Evolutionary conservation across 2,113 vertebrate species (phyloP).

Genomic region (Plecotus auritus): DNA sequence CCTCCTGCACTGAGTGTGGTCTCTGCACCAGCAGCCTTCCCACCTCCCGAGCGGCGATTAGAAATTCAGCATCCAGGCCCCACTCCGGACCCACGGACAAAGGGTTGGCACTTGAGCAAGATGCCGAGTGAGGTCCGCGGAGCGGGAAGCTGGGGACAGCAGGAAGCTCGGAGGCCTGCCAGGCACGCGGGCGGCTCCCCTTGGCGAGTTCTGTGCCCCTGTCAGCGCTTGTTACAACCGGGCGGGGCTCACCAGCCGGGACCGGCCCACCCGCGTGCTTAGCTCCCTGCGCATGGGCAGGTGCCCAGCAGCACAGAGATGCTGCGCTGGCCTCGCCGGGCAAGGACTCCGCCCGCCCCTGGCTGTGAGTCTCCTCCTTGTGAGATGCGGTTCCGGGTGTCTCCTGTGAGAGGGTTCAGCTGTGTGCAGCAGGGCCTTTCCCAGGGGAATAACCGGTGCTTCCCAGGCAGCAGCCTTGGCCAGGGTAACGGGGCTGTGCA

Average conservation of each 20-base stretch:
- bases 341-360: too few species aligned
- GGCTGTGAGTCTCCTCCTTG: not conserved
- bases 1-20: too few species aligned
- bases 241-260: not conserved
- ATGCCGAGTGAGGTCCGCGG: not conserved
- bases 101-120: not conserved
- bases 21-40: not conserved
- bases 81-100: not conserved
- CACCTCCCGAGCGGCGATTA: fast-evolving
- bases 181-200: fast-evolving
- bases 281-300: too few species aligned
- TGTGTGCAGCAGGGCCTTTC: not conserved
- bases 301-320: not conserved
- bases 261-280: too few species aligned
- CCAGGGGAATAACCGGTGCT: too few species aligned
- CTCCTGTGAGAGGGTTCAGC: not conserved
- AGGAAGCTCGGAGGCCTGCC: not conserved
- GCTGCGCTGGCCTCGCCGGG: fast-evolving
- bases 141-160: not conserved
- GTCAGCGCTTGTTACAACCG: fast-evolving
- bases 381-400: not conserved
- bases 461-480: not conserved
- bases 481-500: too few species aligned
- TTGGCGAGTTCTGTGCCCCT: not conserved
- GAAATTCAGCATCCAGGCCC: not conserved